Conservation (phyloP, 2,797 vertebrate genomes). For the Dendrocincla fuliginosa region DNA sequence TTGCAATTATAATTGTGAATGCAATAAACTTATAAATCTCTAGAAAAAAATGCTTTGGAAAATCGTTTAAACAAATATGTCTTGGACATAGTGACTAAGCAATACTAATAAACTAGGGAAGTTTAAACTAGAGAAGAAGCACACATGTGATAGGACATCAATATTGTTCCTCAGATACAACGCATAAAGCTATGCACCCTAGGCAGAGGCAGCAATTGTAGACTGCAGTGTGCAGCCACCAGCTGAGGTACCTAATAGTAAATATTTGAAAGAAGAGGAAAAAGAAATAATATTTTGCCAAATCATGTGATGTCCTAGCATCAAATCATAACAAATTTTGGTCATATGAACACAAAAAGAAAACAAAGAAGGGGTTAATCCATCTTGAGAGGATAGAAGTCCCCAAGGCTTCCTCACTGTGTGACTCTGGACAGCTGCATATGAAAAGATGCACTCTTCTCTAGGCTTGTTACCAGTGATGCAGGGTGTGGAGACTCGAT, state of each 20-base stretch:
- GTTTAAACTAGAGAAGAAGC: background rate
- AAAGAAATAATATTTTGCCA: background rate
- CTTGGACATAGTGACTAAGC: background rate
- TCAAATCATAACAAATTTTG: background rate
- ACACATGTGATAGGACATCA: background rate
- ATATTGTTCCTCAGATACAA: background rate
- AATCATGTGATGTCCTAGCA: background rate
- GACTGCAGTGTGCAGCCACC: background rate
- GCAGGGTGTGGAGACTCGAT: fast-evolving
- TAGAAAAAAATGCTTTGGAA: background rate
- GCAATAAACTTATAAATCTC: background rate
- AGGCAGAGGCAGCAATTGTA: background rate
- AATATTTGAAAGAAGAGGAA: background rate
- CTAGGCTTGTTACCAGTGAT: background rate
- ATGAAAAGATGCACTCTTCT: background rate
- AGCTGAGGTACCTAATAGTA: background rate
- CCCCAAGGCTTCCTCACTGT: background rate
- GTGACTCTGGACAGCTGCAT: background rate
- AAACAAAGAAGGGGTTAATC: background rate
- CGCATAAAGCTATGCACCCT: background rate
- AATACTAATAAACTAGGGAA: background rate
- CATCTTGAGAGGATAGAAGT: background rate
- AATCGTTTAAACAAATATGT: background rate
- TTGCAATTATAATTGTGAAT: background rate
- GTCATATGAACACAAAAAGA: background rate